phyloP scores from a whole-genome alignment of 30 jellyfish, hydroid and myxozoan species.

The Mastigias papua region DNA sequence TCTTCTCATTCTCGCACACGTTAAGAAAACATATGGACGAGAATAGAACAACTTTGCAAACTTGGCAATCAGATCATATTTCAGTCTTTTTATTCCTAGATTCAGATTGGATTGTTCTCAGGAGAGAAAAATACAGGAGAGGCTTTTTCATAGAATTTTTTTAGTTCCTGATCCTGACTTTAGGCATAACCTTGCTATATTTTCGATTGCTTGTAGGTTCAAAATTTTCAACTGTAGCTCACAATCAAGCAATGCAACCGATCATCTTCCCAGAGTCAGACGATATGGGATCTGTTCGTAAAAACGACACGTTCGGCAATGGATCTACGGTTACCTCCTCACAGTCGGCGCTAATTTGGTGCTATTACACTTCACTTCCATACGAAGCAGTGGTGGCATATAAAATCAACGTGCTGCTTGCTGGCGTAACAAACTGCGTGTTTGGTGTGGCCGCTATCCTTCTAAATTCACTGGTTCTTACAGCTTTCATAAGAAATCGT shows the following conservation, averaged over 20 bases:
- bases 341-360: constrained; percentile 1
- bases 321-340: background rate
- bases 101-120: background rate
- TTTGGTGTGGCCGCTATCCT: constrained; percentile 55
- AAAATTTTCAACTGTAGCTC: too few relatives aligned
- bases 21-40: background rate
- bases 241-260: too few relatives aligned
- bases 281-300: background rate
- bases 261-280: too few relatives aligned
- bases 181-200: too few relatives aligned
- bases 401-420: constrained; percentile 44
- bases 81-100: background rate
- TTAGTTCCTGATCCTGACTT: too few relatives aligned
- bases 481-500: constrained; percentile 59
- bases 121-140: too few relatives aligned
- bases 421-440: constrained; percentile 47
- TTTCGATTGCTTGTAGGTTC: too few relatives aligned
- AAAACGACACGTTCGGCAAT: background rate
- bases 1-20: background rate
- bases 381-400: constrained; percentile 32
- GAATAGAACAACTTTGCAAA: background rate
- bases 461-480: constrained; percentile 53
- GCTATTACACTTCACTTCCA: constrained; percentile 57
- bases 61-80: background rate
- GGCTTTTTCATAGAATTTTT: too few relatives aligned